Conservation (phyloP, 37 sponge, comb jelly and placozoan species). For the Petrosia ficiformis region DNA sequence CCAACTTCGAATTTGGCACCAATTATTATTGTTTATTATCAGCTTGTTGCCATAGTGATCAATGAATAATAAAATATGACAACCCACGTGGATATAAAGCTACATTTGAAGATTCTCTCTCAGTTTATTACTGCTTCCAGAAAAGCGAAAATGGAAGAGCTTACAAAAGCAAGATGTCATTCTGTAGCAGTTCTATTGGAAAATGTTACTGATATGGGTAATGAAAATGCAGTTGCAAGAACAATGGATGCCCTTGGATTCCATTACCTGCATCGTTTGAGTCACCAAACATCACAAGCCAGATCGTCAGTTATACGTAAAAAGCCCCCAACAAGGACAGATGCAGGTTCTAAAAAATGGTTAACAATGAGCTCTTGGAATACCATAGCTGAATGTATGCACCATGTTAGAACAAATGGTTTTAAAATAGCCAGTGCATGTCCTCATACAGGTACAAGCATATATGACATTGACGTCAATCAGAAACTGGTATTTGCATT, state of each 20-base stretch:
- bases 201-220: slow-evolving; percentile 49
- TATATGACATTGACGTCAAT: slow-evolving; percentile 22
- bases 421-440: slow-evolving; percentile 28
- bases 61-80: too few relatives aligned
- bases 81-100: too few relatives aligned
- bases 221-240: slow-evolving; percentile 63
- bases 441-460: too few relatives aligned
- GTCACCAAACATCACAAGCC: neutral
- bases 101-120: too few relatives aligned
- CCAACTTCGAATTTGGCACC: too few relatives aligned
- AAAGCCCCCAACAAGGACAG: slow-evolving; percentile 32
- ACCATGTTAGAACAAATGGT: slow-evolving; percentile 25
- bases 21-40: too few relatives aligned
- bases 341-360: slow-evolving; percentile 69
- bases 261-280: slow-evolving; percentile 41
- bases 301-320: neutral
- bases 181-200: slow-evolving; percentile 59
- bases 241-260: slow-evolving; percentile 78
- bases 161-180: slow-evolving; percentile 35
- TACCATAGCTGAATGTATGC: slow-evolving; percentile 25
- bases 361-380: slow-evolving; percentile 43
- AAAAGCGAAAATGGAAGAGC: slow-evolving; percentile 34
- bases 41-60: too few relatives aligned
- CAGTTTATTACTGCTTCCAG: slow-evolving; percentile 30
- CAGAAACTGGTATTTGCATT: slow-evolving; percentile 56